Percentiles rank a stretch among this genome's conserved stretches.
phyloP scores from a whole-genome alignment of 2,888 invertebrate species.

The Limnephilus rhombicus region DNA sequence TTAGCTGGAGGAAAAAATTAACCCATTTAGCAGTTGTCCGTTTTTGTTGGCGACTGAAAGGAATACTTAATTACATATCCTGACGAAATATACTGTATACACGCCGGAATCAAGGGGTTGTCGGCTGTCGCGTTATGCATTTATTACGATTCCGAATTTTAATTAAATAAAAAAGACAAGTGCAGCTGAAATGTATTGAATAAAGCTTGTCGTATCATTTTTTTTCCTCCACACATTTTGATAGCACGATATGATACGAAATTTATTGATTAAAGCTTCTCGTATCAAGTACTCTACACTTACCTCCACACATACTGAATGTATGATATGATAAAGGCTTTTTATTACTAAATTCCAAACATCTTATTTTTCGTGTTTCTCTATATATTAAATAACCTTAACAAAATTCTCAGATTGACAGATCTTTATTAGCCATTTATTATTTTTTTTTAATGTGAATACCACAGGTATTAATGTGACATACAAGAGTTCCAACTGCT shows the following conservation, averaged over 20 bases:
- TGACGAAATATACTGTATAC: neutral
- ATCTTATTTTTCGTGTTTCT: too few species aligned
- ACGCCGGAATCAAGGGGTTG: neutral
- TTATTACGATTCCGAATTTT: neutral
- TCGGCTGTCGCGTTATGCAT: neutral
- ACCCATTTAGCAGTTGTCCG: constrained; percentile 62
- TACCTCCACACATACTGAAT: too few species aligned
- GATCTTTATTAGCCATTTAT: too few species aligned
- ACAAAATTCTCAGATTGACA: too few species aligned
- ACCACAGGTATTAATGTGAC: too few species aligned
- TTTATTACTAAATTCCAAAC: too few species aligned
- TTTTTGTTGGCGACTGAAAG: constrained; percentile 51
- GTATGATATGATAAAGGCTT: too few species aligned
- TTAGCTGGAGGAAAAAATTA: constrained; percentile 61
- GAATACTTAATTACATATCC: constrained; percentile 52
- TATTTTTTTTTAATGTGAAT: too few species aligned
- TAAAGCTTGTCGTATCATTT: neutral
- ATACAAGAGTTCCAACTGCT: too few species aligned
- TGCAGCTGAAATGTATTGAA: neutral
- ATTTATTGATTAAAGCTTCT: too few species aligned
- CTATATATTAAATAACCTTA: too few species aligned
- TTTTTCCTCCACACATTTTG: neutral
- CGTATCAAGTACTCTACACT: too few species aligned
- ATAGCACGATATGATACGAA: neutral
- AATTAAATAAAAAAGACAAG: neutral